Evolutionary conservation across 2,888 invertebrate genomes (phyloP), one percentile per base, ranked within the genome.

Genomic region (Abrostola triplasia): DNA sequence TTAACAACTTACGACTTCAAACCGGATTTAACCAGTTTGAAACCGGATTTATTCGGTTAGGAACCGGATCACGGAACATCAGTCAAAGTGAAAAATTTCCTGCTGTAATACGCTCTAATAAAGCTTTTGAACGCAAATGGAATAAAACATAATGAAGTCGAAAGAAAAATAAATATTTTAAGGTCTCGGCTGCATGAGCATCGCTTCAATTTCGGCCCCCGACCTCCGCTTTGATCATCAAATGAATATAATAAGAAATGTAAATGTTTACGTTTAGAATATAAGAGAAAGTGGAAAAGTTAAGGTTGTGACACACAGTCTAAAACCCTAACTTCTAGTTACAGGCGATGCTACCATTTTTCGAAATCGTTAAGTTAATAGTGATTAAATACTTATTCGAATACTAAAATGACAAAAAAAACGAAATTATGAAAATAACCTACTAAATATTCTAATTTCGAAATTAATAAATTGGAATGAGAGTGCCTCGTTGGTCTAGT

Each of bases 91-190:
- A 76, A 85, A 81, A 82, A 80, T 83, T 82, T 82, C 67, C 73
- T 77, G 49, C 42, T 83, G 73, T 71, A 75, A 74, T 69, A 79
- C 66, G 73, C 72, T 76, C 77, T 76, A 59, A 60, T 70, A 79
- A 72, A 54, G 70, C 81, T 84, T 40, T 84, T 81, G 81, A 84
- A 68, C 73, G 80, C 79, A 84, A 86, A 86, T 84, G 76, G 81
- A 86, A 85, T 87, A 84, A 85, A 84, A 83, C 81, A 85, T 88
- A 88, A 89, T 82, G 83, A 87, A 84, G 84, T 84, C 77, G 82
- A 80, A 80, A 83, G 82, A 78, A 76, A 82, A 76, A 63, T 58
- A 52, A 54, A 71, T 74, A 59, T 74, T 79, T 76, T 70, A 73
- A 84, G 79, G 77, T 86, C 68, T 53, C 56, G 60, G 66, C 62